A percentile compares a stretch with the other conserved stretches of the same genome.
These are phyloP conservation scores for Phalacrocorax pelagicus DNA, from an alignment of 2,113 vertebrate genomes.

Conservation along the genomic window DNA sequence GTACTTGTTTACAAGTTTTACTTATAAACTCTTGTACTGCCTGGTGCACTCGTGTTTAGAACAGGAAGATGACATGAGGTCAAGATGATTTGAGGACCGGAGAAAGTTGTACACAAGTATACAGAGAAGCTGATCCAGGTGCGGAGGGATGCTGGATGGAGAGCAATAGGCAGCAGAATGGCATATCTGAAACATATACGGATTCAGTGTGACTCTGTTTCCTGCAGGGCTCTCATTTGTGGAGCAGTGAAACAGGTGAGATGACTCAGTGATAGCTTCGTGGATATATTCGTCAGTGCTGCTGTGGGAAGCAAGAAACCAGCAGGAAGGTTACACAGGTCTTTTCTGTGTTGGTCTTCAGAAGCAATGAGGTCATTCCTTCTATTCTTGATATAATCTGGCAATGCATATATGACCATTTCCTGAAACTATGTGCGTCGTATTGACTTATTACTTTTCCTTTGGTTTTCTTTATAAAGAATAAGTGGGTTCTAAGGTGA, in stretches of 20 bases:
- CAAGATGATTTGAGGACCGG: not conserved
- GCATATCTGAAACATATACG: not conserved
- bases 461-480: not conserved
- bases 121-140: not conserved
- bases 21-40: not conserved
- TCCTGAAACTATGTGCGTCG: not conserved
- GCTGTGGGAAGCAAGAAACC: not conserved
- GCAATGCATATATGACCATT: not conserved
- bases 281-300: not conserved
- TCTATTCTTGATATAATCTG: not conserved
- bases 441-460: not conserved
- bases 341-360: not conserved
- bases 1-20: not conserved
- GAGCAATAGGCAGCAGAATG: not conserved
- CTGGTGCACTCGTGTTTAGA: not conserved
- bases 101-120: not conserved
- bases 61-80: not conserved
- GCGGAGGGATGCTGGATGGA: rapidly evolving
- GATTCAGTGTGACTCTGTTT: not conserved
- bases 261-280: not conserved
- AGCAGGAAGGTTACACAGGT: not conserved
- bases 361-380: not conserved
- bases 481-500: not conserved
- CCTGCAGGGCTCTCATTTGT: not conserved
- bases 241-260: not conserved